Evolutionary conservation across 2,888 invertebrate genomes (phyloP).

Genomic region (Eilema depressum): DNA sequence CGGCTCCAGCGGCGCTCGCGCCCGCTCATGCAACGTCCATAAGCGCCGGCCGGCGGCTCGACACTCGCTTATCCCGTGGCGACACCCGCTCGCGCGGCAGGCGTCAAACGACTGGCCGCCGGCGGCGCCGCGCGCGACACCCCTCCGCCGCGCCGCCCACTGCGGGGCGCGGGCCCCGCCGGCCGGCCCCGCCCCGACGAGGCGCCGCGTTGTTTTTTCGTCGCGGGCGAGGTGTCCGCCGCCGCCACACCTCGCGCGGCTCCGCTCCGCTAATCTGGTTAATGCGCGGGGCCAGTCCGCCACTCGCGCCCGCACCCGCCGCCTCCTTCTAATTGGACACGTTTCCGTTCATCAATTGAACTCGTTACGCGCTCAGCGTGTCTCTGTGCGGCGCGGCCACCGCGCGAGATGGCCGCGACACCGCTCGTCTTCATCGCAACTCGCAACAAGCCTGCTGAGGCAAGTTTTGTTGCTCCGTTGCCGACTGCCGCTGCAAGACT

Average conservation of each 20-base stretch:
- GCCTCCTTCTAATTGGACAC: slow-evolving; percentile 86
- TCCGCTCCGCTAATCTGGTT: slow-evolving; percentile 81
- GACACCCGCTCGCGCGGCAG: slow-evolving; percentile 84
- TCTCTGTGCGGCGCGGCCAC: slow-evolving; percentile 64
- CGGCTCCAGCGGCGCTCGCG: slow-evolving; percentile 87
- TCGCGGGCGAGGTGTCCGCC: slow-evolving; percentile 84
- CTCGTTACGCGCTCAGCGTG: slow-evolving; percentile 82
- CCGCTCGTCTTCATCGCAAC: slow-evolving; percentile 41
- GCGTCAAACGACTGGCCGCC: slow-evolving; percentile 85
- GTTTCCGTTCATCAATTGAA: slow-evolving; percentile 87
- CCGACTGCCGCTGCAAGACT: slow-evolving; percentile 27
- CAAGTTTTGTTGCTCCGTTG: slow-evolving; percentile 35
- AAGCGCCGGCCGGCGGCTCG: slow-evolving; percentile 75
- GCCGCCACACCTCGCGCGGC: slow-evolving; percentile 78
- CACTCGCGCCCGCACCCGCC: slow-evolving; percentile 72
- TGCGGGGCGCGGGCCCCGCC: slow-evolving; percentile 75
- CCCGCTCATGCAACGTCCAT: slow-evolving; percentile 87
- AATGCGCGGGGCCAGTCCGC: slow-evolving; percentile 60
- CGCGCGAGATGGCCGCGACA: slow-evolving; percentile 57
- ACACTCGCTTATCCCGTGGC: slow-evolving; percentile 70
- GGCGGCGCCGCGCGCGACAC: slow-evolving; percentile 86
- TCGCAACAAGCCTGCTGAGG: slow-evolving; percentile 40
- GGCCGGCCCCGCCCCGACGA: slow-evolving; percentile 76
- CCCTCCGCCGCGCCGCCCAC: slow-evolving; percentile 81
- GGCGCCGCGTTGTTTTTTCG: slow-evolving; percentile 83